Percentiles rank a stretch among this genome's conserved stretches.
These are phyloP conservation scores for Teinopalpus imperialis DNA, from an alignment of 2,888 invertebrate species.

Conservation along the genomic window DNA sequence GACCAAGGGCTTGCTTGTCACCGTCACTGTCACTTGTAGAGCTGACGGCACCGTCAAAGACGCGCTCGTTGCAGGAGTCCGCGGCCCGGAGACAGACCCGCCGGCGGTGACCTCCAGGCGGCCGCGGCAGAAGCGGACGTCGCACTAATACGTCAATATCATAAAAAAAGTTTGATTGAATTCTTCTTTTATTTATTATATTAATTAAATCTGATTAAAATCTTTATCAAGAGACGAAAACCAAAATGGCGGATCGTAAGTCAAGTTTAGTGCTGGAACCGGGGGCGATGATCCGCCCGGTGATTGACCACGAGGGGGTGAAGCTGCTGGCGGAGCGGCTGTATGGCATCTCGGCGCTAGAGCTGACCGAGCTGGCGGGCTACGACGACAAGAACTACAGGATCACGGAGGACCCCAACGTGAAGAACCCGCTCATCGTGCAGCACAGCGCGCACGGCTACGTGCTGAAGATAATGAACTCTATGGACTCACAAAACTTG, in stretches of 20 bases:
- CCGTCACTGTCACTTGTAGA: too few species aligned
- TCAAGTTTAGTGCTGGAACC: slow-evolving; percentile 59
- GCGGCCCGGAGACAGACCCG: too few species aligned
- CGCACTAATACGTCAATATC: too few species aligned
- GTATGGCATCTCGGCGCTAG: slow-evolving; percentile 83
- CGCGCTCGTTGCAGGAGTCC: too few species aligned
- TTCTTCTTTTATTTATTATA: too few species aligned
- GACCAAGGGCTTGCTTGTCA: too few species aligned
- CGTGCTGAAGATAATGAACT: slow-evolving; percentile 92
- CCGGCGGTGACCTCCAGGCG: too few species aligned
- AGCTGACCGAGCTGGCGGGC: slow-evolving; percentile 84
- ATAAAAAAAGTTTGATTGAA: too few species aligned
- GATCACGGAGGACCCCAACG: slow-evolving; percentile 80
- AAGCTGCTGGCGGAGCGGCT: slow-evolving; percentile 77
- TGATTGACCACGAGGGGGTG: slow-evolving; percentile 75
- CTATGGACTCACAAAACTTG: slow-evolving; percentile 87
- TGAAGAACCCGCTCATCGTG: slow-evolving; percentile 83
- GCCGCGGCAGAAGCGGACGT: too few species aligned
- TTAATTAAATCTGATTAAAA: too few species aligned
- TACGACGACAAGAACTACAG: slow-evolving; percentile 92
- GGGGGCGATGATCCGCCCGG: slow-evolving; percentile 81
- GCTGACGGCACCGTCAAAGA: too few species aligned
- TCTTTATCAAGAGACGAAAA: not conserved
- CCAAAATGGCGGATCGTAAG: slow-evolving; percentile 43
- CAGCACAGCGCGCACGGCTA: slow-evolving; percentile 83